A percentile compares a stretch with the other conserved stretches of the same genome.
These are phyloP conservation scores for Monomorium pharaonis DNA, from an alignment of 1,140 invertebrate genomes.

Conservation along the genomic window DNA sequence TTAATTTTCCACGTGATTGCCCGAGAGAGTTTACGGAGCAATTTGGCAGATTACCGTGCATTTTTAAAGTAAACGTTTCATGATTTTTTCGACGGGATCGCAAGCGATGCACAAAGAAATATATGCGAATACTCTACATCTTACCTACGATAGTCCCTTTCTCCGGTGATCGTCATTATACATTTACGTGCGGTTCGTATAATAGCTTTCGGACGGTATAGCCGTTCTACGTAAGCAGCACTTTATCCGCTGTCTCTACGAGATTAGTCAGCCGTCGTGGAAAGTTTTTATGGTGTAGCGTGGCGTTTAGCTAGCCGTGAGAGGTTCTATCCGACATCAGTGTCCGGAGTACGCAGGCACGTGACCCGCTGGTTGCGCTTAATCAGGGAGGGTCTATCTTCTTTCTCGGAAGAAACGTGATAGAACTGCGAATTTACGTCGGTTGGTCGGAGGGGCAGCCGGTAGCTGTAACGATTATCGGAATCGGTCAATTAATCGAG, in stretches of 20 bases:
- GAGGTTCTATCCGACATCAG: neutral
- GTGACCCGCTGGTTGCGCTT: neutral
- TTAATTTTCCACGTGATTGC: slow-evolving; percentile 11
- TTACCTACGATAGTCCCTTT: neutral
- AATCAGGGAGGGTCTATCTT: slow-evolving; percentile 5
- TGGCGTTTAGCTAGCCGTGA: neutral
- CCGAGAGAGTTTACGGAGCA: neutral
- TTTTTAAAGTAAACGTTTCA: slow-evolving; percentile 17
- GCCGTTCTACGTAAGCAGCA: neutral
- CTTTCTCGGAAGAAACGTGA: neutral
- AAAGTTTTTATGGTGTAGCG: slow-evolving; percentile 11
- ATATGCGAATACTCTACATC: neutral
- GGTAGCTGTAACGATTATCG: slow-evolving; percentile 4
- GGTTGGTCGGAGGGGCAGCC: neutral
- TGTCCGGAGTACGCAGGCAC: neutral
- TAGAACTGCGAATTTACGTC: slow-evolving; percentile 17
- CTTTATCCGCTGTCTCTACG: slow-evolving; percentile 15
- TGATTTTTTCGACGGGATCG: neutral
- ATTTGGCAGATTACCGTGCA: slow-evolving; percentile 21
- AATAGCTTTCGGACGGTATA: slow-evolving; percentile 13
- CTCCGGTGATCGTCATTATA: slow-evolving; percentile 1
- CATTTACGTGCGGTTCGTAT: slow-evolving; percentile 9
- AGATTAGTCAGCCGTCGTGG: neutral
- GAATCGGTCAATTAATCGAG: neutral
- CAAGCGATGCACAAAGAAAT: neutral